Evolutionary conservation across 2,797 vertebrate species (phyloP), one percentile per base, ranked within the genome.

Genomic region (Pterois miles): DNA sequence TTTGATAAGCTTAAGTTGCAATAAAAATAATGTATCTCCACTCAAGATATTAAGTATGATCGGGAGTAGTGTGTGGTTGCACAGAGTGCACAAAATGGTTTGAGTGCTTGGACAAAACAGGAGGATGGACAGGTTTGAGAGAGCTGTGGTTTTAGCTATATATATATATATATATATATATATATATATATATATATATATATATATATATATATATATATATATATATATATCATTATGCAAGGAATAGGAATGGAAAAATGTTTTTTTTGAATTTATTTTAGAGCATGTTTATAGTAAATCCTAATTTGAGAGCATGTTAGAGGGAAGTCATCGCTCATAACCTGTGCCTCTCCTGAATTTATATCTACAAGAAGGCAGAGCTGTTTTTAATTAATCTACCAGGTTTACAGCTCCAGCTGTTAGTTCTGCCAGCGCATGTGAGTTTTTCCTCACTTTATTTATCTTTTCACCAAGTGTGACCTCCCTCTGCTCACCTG

Each of bases 11-110:
- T 73, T 69, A 71, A 81, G 86, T 86, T 64, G 59, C 71, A 80
- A 87, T 88, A 85, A 85, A 86, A 82, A 84, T 82, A 91, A 88
- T 77, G 70, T 66, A 86, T 75, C 83, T 65, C 77, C 86, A 88
- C 88, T 84, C 82, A 86, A 86, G 80, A 86, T 81, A 86, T 90
- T 86, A 88, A 63, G 68, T n/a, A 54, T n/a, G 64, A 81, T 76
- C 31, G 46, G 56, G 84, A 76, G 64, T 3, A 40, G 67, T 43
- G 78, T 71, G 75, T 38, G 80, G 74, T 63, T 77, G 22, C 2
- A 8, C 67, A 73, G 71, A 82, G 81, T 69, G 87, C 76, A 64
- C 69, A 65, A 43, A 76, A 87, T 56, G 84, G 63, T 59, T 43
- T 84, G 83, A 89, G 81, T 31, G 82, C 80, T 82, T 57, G 78